Percentiles rank a stretch among this genome's conserved stretches.
These are phyloP conservation scores for Drosophila sulfurigaster DNA, from an alignment of 1,140 invertebrate genomes.

Conservation along the genomic window DNA sequence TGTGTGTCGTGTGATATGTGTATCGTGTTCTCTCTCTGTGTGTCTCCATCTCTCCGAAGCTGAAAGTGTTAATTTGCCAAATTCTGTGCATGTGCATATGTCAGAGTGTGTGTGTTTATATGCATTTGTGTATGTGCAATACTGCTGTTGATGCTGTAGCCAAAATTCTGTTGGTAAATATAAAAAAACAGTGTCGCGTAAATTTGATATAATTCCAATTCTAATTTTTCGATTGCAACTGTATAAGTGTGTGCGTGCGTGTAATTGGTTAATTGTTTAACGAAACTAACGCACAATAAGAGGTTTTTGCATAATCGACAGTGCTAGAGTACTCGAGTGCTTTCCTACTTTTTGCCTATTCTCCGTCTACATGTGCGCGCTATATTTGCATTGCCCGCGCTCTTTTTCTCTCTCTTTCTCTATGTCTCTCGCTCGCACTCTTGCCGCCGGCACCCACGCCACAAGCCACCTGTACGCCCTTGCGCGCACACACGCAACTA, in stretches of 20 bases:
- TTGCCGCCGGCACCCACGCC: constrained; percentile 52
- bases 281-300: constrained; percentile 36
- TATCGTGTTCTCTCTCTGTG: constrained; percentile 13
- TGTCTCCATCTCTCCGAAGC: constrained; percentile 30
- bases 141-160: constrained; percentile 33
- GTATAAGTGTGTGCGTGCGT: constrained; percentile 1
- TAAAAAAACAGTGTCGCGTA: constrained; percentile 23
- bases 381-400: constrained; percentile 58
- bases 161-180: constrained; percentile 42
- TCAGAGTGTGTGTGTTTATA: neutral
- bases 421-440: too few relatives aligned
- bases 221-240: constrained; percentile 14
- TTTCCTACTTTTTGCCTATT: constrained; percentile 29
- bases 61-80: constrained; percentile 70
- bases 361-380: constrained; percentile 61
- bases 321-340: constrained; percentile 14
- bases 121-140: constrained; percentile 22
- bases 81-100: constrained; percentile 43
- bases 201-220: constrained; percentile 18
- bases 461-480: constrained; percentile 79
- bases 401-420: neutral
- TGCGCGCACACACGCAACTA: constrained; percentile 52
- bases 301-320: constrained; percentile 73
- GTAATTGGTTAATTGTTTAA: constrained; percentile 32
- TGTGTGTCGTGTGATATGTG: constrained; percentile 20